These are phyloP conservation scores for Drosophila paucipuncta DNA, from an alignment of 2,888 invertebrate species.

Conservation along the genomic window DNA sequence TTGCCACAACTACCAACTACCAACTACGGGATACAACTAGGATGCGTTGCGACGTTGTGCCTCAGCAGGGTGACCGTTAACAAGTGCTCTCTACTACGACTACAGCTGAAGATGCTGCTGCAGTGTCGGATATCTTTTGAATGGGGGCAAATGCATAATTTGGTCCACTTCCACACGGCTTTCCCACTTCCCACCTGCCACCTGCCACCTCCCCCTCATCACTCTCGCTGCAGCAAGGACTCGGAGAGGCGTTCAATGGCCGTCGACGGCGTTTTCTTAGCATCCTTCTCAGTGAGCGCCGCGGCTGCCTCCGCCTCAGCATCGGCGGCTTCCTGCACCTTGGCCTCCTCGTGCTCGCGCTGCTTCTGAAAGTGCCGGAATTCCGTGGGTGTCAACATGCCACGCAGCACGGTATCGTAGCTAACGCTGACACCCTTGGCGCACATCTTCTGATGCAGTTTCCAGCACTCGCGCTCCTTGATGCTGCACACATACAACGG, in stretches of 20 bases:
- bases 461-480: slow-evolving; percentile 89
- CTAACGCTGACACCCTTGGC: slow-evolving; percentile 89
- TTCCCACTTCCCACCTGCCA: no score
- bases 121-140: not conserved
- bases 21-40: slow-evolving; percentile 16
- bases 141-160: slow-evolving; percentile 61
- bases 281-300: slow-evolving; percentile 43
- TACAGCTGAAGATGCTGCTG: slow-evolving; percentile 11
- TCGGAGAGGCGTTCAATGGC: slow-evolving; percentile 78
- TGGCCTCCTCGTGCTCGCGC: slow-evolving; percentile 82
- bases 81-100: slow-evolving; percentile 57
- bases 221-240: slow-evolving; percentile 72
- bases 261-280: slow-evolving; percentile 56
- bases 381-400: slow-evolving; percentile 90
- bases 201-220: not conserved
- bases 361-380: slow-evolving; percentile 88
- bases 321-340: slow-evolving; percentile 76
- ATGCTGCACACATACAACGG: slow-evolving; percentile 86
- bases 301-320: slow-evolving; percentile 61
- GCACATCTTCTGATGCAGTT: slow-evolving; percentile 89
- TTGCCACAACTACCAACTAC: slow-evolving; percentile 10
- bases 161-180: slow-evolving; percentile 9
- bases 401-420: slow-evolving; percentile 89
- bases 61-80: slow-evolving; percentile 60
- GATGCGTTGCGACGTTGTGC: slow-evolving; percentile 54